Evolutionary conservation across 2,113 vertebrate genomes (phyloP), one percentile per base, ranked within the genome.

Genomic region (Muntiacus muntjak): DNA sequence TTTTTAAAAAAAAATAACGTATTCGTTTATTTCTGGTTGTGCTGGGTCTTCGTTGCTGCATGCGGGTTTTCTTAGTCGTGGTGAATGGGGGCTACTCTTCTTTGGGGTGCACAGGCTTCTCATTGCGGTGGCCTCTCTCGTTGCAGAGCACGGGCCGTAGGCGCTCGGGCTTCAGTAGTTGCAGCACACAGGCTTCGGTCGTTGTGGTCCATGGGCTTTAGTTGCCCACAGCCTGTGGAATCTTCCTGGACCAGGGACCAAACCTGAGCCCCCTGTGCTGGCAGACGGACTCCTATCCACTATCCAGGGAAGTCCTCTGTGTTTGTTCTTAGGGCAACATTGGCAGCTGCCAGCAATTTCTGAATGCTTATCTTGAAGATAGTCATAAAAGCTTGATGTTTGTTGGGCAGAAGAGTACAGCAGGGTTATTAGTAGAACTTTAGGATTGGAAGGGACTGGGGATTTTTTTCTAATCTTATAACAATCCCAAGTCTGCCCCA

Each of bases 161-260:
- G 21, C 0, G 0, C 67, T 74, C 0, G 1, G 71, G 36, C 21
- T 43, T 40, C 33, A 21, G 64, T 0, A 1, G 4, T 19, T 67
- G 33, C 60, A 62, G 28, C 30, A 62, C 14, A 16, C 16, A 19
- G 64, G 33, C 17, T 67, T 71, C 11, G 2, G 71, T 6, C 1
- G 2, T 12, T 43, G 71, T 43, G 71, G 21, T 43, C 19, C 21
- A 0, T 74, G 71, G 11, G 71, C 71, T 43, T 25, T 43, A 2
- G 21, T 25, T 74, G 71, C 71, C 21, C 36, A 43, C 12, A 43
- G 71, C 5, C 71, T 2, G 0, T 74, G 71, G 71, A 74, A 13
- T 25, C 36, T 40, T 74, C 71, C 71, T 43, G 71, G 71, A 43
- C 21, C 36, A 43, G 36, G 11, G 21, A 43, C 5, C 71, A 74